phyloP scores from a whole-genome alignment of 1,140 invertebrate genomes.

The Euura lappo region DNA sequence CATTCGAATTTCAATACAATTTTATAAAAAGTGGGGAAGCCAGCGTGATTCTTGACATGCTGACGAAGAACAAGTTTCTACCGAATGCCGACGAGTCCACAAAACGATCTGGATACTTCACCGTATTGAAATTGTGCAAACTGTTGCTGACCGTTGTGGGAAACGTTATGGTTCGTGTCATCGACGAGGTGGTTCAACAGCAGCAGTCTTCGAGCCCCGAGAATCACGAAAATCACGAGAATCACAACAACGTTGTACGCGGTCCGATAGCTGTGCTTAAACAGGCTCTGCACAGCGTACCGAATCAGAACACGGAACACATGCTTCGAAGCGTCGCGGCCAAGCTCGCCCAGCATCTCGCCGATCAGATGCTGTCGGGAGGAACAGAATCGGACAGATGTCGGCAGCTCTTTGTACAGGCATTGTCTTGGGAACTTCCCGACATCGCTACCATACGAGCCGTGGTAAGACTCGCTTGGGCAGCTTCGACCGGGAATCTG shows the following conservation, averaged over 20 bases:
- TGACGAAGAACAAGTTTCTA: constrained; percentile 88
- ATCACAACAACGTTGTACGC: constrained; percentile 53
- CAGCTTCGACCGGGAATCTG: constrained; percentile 75
- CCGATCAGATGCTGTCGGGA: constrained; percentile 63
- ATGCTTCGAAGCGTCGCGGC: constrained; percentile 76
- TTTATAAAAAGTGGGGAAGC: constrained; percentile 88
- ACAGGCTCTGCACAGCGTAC: constrained; percentile 73
- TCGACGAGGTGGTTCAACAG: constrained; percentile 60
- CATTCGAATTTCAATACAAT: constrained; percentile 86
- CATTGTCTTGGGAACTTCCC: constrained; percentile 69
- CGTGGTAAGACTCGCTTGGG: constrained; percentile 79
- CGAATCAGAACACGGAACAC: constrained; percentile 72
- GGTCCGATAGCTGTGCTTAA: constrained; percentile 67
- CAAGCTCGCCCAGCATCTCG: constrained; percentile 76
- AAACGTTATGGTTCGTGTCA: constrained; percentile 72
- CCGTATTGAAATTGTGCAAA: constrained; percentile 88
- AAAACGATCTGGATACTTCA: constrained; percentile 84
- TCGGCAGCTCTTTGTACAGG: constrained; percentile 62
- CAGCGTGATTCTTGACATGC: constrained; percentile 80
- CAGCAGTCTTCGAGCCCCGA: constrained; percentile 33
- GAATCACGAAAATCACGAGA: constrained; percentile 50
- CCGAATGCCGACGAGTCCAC: constrained; percentile 81
- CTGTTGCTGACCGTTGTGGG: constrained; percentile 86
- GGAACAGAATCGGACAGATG: constrained; percentile 59
- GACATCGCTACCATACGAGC: constrained; percentile 72